Percentiles rank a stretch among this genome's conserved stretches.
Evolutionary conservation across 2,888 invertebrate genomes (phyloP).

Genomic region (Poecilobothrus nobilitatus): DNA sequence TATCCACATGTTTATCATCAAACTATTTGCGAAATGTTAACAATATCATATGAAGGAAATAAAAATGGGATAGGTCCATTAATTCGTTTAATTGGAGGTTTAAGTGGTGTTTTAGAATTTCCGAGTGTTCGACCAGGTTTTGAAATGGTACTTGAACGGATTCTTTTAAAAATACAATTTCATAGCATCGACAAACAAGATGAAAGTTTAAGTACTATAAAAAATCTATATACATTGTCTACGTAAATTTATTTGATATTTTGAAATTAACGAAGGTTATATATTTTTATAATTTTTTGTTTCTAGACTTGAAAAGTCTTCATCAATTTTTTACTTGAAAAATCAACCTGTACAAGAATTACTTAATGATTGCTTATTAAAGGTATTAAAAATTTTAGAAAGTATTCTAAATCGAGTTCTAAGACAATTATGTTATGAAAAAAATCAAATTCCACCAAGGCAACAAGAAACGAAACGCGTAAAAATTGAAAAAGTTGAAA

Average conservation of each 20-base stretch:
- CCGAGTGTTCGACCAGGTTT: slow-evolving; percentile 38
- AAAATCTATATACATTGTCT: slow-evolving; percentile 44
- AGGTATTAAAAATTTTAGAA: slow-evolving; percentile 38
- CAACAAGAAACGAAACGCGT: slow-evolving; percentile 12
- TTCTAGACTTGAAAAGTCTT: slow-evolving; percentile 36
- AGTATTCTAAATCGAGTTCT: slow-evolving; percentile 34
- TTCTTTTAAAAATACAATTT: slow-evolving; percentile 38
- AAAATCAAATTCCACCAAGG: slow-evolving; percentile 22
- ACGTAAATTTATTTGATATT: slow-evolving; percentile 31
- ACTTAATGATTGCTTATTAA: slow-evolving; percentile 37
- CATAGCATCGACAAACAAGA: slow-evolving; percentile 32
- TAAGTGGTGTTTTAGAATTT: slow-evolving; percentile 38
- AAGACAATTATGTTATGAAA: slow-evolving; percentile 29
- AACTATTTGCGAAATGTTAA: slow-evolving; percentile 39
- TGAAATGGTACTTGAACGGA: slow-evolving; percentile 39
- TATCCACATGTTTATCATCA: slow-evolving; percentile 42
- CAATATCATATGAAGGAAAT: slow-evolving; percentile 33
- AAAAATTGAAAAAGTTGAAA: slow-evolving; percentile 19
- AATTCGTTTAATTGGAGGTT: slow-evolving; percentile 38
- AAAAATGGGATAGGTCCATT: slow-evolving; percentile 38
- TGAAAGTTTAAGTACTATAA: slow-evolving; percentile 43
- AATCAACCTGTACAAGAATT: slow-evolving; percentile 32
- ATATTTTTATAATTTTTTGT: slow-evolving; percentile 9
- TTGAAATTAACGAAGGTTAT: not conserved
- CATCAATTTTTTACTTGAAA: slow-evolving; percentile 27